Conservation (phyloP, 1,140 invertebrate genomes). For the Drosophila arizonae region DNA sequence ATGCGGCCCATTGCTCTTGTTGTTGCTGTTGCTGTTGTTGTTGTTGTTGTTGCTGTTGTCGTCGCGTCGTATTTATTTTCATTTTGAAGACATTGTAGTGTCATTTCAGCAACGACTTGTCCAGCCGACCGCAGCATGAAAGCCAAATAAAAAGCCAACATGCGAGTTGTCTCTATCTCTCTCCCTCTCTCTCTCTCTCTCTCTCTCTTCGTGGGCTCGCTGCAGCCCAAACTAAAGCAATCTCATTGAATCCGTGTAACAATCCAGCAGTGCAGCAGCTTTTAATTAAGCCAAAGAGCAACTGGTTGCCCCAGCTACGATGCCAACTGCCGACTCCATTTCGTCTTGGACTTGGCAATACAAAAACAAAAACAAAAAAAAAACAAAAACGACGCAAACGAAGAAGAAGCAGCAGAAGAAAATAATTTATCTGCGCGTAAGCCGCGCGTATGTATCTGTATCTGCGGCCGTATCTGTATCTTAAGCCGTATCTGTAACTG, state of each 20-base stretch:
- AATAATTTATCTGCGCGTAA: conserved; percentile 77
- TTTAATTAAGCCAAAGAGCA: conserved; percentile 79
- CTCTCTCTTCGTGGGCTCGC: neutral
- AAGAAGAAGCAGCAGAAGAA: conserved; percentile 32
- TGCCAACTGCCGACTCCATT: neutral
- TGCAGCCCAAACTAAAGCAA: conserved; percentile 18
- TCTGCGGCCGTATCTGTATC: conserved; percentile 29
- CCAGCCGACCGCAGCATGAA: conserved; percentile 70
- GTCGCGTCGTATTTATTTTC: conserved; percentile 73
- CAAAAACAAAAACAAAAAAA: conserved; percentile 7
- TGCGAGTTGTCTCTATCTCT: conserved; percentile 7
- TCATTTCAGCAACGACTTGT: conserved; percentile 73
- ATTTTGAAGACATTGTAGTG: conserved; percentile 79
- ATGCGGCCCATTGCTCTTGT: conserved; percentile 29
- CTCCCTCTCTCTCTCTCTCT: neutral
- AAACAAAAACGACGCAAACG: neutral
- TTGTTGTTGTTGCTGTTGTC: conserved; percentile 45
- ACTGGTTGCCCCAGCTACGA: conserved; percentile 59
- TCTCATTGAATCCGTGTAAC: conserved; percentile 68
- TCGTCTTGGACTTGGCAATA: conserved; percentile 28
- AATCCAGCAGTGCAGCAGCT: conserved; percentile 72
- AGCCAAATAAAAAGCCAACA: conserved; percentile 69
- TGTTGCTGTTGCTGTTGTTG: conserved; percentile 23
- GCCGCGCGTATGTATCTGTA: conserved; percentile 50
- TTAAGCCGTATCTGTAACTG: conserved; percentile 59